Conservation (phyloP, 2,797 vertebrate species). For the Cryptoblepharus egeriae region DNA sequence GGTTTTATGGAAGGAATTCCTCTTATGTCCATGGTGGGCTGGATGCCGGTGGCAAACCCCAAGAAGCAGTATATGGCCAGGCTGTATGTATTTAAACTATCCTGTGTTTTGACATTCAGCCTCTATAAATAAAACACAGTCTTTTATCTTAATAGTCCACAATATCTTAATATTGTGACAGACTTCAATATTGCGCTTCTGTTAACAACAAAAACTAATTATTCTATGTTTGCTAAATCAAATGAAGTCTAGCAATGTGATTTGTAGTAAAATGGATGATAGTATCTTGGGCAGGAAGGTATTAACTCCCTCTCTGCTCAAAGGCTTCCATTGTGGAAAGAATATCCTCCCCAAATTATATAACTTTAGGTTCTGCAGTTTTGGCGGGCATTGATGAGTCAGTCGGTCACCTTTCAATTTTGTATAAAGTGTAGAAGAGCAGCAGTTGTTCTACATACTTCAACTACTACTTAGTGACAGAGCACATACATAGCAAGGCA, state of each 20-base stretch:
- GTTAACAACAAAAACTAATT: neutral
- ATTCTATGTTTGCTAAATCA: neutral
- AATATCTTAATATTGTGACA: neutral
- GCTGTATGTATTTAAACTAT: conserved; percentile 83
- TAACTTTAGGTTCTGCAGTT: too few relatives aligned
- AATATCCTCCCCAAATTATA: too few relatives aligned
- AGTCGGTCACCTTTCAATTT: too few relatives aligned
- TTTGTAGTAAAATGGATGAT: neutral
- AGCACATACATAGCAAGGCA: too few relatives aligned
- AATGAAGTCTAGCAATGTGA: neutral
- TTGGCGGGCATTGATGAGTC: too few relatives aligned
- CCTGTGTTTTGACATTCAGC: neutral
- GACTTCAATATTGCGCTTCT: neutral
- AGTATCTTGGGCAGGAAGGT: neutral
- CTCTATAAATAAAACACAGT: neutral
- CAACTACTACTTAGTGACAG: too few relatives aligned
- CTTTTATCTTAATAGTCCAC: neutral
- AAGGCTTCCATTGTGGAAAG: too few relatives aligned
- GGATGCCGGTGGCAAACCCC: conserved; percentile 92
- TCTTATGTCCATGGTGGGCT: conserved; percentile 97
- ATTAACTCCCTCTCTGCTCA: too few relatives aligned
- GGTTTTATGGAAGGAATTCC: conserved; percentile 98
- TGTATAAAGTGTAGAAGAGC: too few relatives aligned
- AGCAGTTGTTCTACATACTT: too few relatives aligned
- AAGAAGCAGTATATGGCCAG: conserved; percentile 97